Evolutionary conservation across 2,113 vertebrate genomes (phyloP).

Genomic region (Alectura lathami): DNA sequence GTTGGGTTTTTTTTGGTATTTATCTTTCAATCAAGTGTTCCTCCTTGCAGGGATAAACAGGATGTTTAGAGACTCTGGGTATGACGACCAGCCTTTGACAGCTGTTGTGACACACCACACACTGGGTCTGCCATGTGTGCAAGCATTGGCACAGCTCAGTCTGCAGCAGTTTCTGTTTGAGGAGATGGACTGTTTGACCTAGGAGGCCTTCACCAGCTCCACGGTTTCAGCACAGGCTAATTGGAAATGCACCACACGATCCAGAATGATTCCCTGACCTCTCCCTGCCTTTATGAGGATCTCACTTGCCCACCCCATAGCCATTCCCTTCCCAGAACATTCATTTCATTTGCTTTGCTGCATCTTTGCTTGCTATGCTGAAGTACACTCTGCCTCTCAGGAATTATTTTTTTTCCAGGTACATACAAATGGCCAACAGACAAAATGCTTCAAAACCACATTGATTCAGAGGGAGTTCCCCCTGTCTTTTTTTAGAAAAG

Average conservation of each 20-base stretch:
- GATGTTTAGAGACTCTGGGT: conserved; percentile 57
- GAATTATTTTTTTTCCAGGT: not conserved
- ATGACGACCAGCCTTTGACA: conserved; percentile 45
- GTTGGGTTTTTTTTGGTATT: not conserved
- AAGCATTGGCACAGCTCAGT: not conserved
- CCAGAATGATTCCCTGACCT: not conserved
- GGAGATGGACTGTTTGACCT: not conserved
- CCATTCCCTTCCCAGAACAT: not conserved
- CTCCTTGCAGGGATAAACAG: conserved; percentile 58
- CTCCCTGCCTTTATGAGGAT: not conserved
- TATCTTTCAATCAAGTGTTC: conserved; percentile 66
- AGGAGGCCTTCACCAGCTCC: not conserved
- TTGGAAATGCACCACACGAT: accelerated
- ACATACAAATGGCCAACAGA: not conserved
- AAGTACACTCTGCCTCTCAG: not conserved
- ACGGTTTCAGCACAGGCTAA: not conserved
- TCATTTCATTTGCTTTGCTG: not conserved
- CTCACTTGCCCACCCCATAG: not conserved
- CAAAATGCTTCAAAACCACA: not conserved
- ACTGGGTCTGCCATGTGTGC: conserved; percentile 11
- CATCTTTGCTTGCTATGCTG: not conserved
- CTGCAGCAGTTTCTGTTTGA: conserved; percentile 13
- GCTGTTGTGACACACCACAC: conserved; percentile 53
- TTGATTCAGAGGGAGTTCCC: not conserved
- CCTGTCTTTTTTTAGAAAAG: not conserved